These are phyloP conservation scores for Dendroctonus ponderosae DNA, from an alignment of 1,140 invertebrate species.

Conservation along the genomic window DNA sequence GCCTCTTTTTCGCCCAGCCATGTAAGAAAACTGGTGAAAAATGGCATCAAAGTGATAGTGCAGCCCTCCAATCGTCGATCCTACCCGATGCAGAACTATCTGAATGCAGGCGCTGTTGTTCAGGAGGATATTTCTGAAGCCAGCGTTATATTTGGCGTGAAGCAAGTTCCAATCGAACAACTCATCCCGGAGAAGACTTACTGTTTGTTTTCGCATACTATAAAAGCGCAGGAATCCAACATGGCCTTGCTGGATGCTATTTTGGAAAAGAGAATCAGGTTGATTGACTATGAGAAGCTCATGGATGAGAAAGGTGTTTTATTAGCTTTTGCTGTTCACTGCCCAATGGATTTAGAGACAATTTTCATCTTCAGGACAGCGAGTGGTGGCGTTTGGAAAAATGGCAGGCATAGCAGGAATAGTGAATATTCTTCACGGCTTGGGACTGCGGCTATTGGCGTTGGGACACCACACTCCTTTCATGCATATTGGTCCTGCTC, in stretches of 20 bases:
- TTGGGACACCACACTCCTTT: conserved; percentile 98
- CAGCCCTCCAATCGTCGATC: conserved; percentile 97
- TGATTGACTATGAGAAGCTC: conserved; percentile 97
- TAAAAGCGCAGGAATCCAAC: conserved; percentile 97
- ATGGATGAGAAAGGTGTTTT: conserved; percentile 74
- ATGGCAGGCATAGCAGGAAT: conserved; percentile 98
- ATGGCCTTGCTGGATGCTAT: conserved; percentile 97
- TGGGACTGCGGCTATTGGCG: conserved; percentile 90
- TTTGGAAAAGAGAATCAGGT: conserved; percentile 90
- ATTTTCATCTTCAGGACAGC: conserved; percentile 51
- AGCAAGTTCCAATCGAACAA: conserved; percentile 93
- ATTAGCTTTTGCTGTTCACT: not conserved
- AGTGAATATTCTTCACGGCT: conserved; percentile 97
- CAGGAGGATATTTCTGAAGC: conserved; percentile 97
- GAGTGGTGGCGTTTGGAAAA: conserved; percentile 98
- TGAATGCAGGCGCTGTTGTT: conserved; percentile 83
- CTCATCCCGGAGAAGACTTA: conserved; percentile 96
- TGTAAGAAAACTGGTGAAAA: conserved; percentile 75
- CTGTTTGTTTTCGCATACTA: conserved; percentile 98
- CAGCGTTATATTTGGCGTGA: conserved; percentile 94
- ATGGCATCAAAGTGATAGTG: conserved; percentile 92
- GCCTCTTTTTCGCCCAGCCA: conserved; percentile 92
- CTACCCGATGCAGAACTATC: conserved; percentile 93
- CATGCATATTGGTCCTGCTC: conserved; percentile 90
- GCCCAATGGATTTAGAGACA: no score